Evolutionary conservation across 2,113 vertebrate species (phyloP).

Genomic region (Phodopus roborovskii): DNA sequence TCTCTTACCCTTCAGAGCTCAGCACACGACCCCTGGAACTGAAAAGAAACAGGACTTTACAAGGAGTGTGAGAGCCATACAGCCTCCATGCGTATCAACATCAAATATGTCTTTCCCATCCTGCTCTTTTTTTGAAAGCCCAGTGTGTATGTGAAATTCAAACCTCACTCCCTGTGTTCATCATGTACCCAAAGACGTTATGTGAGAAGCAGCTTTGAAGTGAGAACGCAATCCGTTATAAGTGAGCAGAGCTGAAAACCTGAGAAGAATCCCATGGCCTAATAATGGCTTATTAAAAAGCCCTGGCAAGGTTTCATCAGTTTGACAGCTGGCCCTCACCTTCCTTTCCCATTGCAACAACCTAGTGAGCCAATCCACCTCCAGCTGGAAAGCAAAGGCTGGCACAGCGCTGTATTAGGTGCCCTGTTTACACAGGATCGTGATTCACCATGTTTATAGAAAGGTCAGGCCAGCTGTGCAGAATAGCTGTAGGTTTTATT

Average conservation of each 20-base stretch:
- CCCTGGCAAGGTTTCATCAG: not conserved
- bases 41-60: not conserved
- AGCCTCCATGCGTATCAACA: not conserved
- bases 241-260: conserved; percentile 18
- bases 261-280: conserved; percentile 42
- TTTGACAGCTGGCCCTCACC: conserved; percentile 23
- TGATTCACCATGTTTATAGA: conserved; percentile 48
- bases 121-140: conserved; percentile 14
- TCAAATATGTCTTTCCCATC: not conserved
- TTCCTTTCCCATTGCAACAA: conserved; percentile 11
- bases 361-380: not conserved
- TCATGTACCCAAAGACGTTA: conserved; percentile 32
- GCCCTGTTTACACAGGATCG: not conserved
- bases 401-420: not conserved
- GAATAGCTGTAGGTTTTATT: not conserved
- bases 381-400: not conserved
- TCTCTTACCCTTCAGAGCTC: not conserved
- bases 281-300: conserved; percentile 62
- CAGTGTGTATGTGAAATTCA: conserved; percentile 53
- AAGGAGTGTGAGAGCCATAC: not conserved
- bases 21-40: not conserved
- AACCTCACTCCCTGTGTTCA: conserved; percentile 25
- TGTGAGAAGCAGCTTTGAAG: conserved; percentile 47
- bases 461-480: conserved; percentile 5
- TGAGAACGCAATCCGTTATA: not conserved